These are phyloP conservation scores for Graptemys geographica DNA, from an alignment of 2,797 vertebrate species.

Conservation along the genomic window DNA sequence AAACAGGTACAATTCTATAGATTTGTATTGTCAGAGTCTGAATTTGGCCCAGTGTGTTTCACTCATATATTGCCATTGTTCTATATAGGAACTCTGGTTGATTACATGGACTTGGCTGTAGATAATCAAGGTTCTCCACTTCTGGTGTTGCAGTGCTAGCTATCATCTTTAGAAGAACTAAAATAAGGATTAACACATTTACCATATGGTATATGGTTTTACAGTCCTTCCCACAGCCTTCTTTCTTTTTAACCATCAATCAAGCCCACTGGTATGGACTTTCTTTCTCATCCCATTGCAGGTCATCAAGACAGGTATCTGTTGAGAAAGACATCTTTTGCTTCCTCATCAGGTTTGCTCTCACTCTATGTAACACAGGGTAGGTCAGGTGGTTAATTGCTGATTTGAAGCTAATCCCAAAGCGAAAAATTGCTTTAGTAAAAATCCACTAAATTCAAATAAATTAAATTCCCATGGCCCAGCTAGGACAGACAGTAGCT, in stretches of 20 bases:
- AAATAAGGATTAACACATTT: slow-evolving; percentile 26
- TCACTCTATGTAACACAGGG: neutral
- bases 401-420: neutral
- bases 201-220: slow-evolving; percentile 41
- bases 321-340: neutral
- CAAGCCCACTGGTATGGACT: neutral
- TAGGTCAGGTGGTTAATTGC: neutral
- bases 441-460: neutral
- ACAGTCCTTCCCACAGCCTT: slow-evolving; percentile 9
- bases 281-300: slow-evolving; percentile 13
- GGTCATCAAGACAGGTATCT: neutral
- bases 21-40: neutral
- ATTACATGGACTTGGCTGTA: slow-evolving; percentile 1
- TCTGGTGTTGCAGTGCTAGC: slow-evolving; percentile 49
- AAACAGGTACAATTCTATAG: neutral
- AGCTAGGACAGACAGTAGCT: slow-evolving; percentile 49
- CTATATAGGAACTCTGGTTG: neutral
- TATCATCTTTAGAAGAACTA: slow-evolving; percentile 46
- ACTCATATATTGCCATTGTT: neutral
- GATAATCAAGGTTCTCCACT: slow-evolving; percentile 5
- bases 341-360: neutral
- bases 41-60: slow-evolving; percentile 10
- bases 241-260: neutral
- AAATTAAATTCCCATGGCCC: neutral
- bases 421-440: neutral